A percentile compares a stretch with the other conserved stretches of the same genome.
These are phyloP conservation scores for Gopherus flavomarginatus DNA, from an alignment of 2,113 vertebrate genomes.

Conservation along the genomic window DNA sequence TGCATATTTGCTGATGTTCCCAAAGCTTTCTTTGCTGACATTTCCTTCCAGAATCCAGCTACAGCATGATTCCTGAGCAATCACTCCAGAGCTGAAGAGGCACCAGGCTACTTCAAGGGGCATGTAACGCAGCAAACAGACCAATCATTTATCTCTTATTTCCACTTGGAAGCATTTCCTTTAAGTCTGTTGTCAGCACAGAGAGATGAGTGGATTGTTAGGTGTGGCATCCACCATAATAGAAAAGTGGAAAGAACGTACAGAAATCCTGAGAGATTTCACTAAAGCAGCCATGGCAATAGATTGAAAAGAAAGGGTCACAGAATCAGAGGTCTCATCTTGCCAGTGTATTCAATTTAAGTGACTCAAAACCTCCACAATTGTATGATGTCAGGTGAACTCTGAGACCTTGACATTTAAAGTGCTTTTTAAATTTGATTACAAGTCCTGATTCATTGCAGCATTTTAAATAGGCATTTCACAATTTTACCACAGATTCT, in stretches of 20 bases:
- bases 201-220: neutral
- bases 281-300: neutral
- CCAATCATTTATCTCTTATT: slow-evolving; percentile 35
- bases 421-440: slow-evolving; percentile 61
- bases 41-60: slow-evolving; percentile 16
- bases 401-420: slow-evolving; percentile 78
- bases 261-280: slow-evolving; percentile 37
- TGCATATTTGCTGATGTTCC: neutral
- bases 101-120: slow-evolving; percentile 36
- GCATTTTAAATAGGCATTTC: slow-evolving; percentile 53
- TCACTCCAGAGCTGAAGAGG: slow-evolving; percentile 43
- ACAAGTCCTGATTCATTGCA: slow-evolving; percentile 46
- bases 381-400: slow-evolving; percentile 77
- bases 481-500: neutral
- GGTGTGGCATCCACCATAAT: slow-evolving; percentile 5
- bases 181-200: slow-evolving; percentile 29
- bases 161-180: slow-evolving; percentile 48
- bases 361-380: slow-evolving; percentile 75
- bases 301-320: slow-evolving; percentile 13
- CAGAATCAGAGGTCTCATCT: slow-evolving; percentile 46
- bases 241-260: slow-evolving; percentile 21
- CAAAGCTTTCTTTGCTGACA: neutral
- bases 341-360: slow-evolving; percentile 70
- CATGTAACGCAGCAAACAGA: slow-evolving; percentile 16
- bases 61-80: slow-evolving; percentile 34